phyloP scores from a whole-genome alignment of 2,888 invertebrate genomes.

The Oligia strigilis region DNA sequence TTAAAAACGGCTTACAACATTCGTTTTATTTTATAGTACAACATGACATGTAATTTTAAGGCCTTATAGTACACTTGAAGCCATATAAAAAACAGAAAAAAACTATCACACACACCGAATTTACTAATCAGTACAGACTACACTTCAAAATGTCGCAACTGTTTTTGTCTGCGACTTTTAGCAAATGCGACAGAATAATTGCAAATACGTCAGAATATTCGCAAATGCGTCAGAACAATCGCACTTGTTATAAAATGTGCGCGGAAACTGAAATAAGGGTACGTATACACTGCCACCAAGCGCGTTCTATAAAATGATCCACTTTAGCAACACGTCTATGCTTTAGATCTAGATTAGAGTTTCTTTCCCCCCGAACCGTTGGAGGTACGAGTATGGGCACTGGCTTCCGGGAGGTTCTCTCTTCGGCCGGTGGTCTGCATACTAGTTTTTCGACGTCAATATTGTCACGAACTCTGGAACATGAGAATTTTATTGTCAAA shows the following conservation, averaged over 20 bases:
- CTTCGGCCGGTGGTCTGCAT: constrained; percentile 85
- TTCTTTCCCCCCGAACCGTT: constrained; percentile 85
- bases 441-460: constrained; percentile 95
- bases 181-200: constrained; percentile 6
- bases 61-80: constrained; percentile 55
- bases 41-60: constrained; percentile 57
- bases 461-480: constrained; percentile 96
- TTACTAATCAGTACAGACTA: constrained; percentile 49
- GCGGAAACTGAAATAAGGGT: constrained; percentile 62
- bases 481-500: background rate
- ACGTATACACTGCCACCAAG: constrained; percentile 84
- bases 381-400: constrained; percentile 77
- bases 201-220: constrained; percentile 19
- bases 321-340: constrained; percentile 73
- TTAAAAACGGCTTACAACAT: background rate
- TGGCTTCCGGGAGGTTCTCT: constrained; percentile 82
- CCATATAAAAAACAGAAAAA: constrained; percentile 34
- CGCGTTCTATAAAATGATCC: constrained; percentile 72
- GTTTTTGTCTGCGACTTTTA: constrained; percentile 17
- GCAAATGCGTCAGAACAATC: constrained; percentile 22
- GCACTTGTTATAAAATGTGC: constrained; percentile 29
- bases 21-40: constrained; percentile 33
- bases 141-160: constrained; percentile 24
- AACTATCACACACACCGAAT: constrained; percentile 48
- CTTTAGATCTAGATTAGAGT: constrained; percentile 84